phyloP scores from a whole-genome alignment of 2,113 vertebrate species.

The Megaceryle maxima region DNA sequence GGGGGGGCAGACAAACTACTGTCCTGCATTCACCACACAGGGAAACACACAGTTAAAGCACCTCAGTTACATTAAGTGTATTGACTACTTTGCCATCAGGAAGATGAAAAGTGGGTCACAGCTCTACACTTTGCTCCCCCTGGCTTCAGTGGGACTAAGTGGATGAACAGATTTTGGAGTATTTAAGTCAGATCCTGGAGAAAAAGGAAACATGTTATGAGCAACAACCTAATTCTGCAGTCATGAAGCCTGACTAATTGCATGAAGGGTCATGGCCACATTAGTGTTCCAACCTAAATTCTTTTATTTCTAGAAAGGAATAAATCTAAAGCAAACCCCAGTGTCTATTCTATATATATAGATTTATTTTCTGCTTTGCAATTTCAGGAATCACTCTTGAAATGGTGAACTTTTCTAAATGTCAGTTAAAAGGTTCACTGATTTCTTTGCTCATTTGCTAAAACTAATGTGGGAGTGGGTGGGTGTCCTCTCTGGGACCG shows the following conservation, averaged over 20 bases:
- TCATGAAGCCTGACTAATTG: neutral
- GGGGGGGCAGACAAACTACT: neutral
- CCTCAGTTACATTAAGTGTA: neutral
- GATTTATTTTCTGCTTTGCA: conserved; percentile 38
- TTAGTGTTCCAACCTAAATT: neutral
- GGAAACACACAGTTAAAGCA: neutral
- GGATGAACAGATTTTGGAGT: neutral
- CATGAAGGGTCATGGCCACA: neutral
- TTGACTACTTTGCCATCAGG: neutral
- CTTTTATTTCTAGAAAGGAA: neutral
- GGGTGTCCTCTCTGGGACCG: neutral
- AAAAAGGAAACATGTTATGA: fast-evolving
- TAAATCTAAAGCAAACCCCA: neutral
- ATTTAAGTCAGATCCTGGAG: neutral
- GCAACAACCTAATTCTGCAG: neutral
- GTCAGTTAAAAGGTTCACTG: conserved; percentile 43
- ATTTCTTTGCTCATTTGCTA: neutral
- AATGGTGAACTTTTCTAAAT: conserved; percentile 64
- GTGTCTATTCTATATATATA: neutral
- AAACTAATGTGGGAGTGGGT: neutral
- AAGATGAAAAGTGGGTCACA: neutral
- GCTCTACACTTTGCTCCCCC: neutral
- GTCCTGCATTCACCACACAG: neutral
- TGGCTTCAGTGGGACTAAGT: neutral
- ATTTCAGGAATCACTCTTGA: neutral